Conservation (phyloP, 1,140 invertebrate genomes). For the Cataglyphis hispanica region DNA sequence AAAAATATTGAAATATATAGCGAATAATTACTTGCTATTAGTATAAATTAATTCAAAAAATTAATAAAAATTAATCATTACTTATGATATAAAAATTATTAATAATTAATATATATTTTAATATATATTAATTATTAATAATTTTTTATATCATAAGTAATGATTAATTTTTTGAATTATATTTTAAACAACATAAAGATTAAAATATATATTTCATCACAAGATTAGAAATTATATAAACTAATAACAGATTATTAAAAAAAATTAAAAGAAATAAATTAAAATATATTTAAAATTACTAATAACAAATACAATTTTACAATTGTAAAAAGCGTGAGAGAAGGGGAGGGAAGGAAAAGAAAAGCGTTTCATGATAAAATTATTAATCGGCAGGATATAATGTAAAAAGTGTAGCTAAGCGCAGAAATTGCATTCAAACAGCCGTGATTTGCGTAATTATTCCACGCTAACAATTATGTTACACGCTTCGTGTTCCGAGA, state of each 20-base stretch:
- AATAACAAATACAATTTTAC: neutral
- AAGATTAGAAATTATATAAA: neutral
- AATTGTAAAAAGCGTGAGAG: neutral
- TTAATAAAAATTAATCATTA: too few species aligned
- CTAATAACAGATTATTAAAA: neutral
- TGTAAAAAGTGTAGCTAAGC: neutral
- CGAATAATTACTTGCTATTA: too few species aligned
- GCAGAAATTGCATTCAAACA: neutral
- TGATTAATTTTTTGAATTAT: too few species aligned
- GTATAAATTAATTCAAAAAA: too few species aligned
- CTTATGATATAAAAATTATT: too few species aligned
- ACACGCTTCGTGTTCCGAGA: slow-evolving; percentile 48
- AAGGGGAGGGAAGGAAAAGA: neutral
- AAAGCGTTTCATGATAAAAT: neutral
- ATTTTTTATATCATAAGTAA: too few species aligned
- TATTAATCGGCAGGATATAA: neutral
- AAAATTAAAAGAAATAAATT: neutral
- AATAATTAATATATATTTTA: too few species aligned
- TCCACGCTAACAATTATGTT: slow-evolving; percentile 34
- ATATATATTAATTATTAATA: too few species aligned
- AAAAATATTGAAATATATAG: too few species aligned
- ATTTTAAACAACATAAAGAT: too few species aligned
- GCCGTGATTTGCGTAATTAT: slow-evolving; percentile 44
- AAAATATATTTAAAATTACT: neutral
- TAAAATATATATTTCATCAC: too few species aligned